Base-by-base conservation (phyloP, 1,140 invertebrate genomes). In the Plodia interpunctella region DNA sequence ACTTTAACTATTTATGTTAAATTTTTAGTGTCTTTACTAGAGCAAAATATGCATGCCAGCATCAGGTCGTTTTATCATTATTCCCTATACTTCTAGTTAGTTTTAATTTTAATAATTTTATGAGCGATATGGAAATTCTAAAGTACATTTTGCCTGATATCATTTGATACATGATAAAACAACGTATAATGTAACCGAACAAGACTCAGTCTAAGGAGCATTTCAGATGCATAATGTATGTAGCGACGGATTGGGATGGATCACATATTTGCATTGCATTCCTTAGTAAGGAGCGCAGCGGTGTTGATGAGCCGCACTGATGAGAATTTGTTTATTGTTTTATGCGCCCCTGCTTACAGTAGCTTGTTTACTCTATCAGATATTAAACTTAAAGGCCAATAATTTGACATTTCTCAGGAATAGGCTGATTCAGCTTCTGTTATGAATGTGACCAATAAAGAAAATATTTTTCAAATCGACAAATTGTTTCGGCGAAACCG, bases 301-400 rank as follows among this genome's bases (percentile, higher is more conserved):
- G 57, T 53, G n/a, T n/a, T n/a, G n/a, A n/a, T 65, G 57, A 11
- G 30, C 17, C 28, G 51, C 58, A 60, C 59, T 74, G 63, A 68
- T 71, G 65, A 68, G 55, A 68, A 61, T 63, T 10, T 32, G 11
- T 10, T 77, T 77, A 70, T 80, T 78, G 80, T 75, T 80, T 79
- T 59, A 78, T 76, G 62, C 63, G 63, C 49, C 57, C 60, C 53
- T 66, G 11, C 32, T n/a, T n/a, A n/a, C n/a, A n/a, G n/a, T n/a
- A n/a, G n/a, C 44, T 50, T 73, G 72, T 72, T 76, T 78, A 67
- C 57, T 70, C 62, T 73, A 35, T 25, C 25, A 19, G 60, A 75
- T 71, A 70, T 70, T 70, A 65, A 59, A 59, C 17, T 52, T 32
- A 53, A 51, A 30, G 57, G 10, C 35, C 35, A 51, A 30, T 69